Evolutionary conservation across 2,888 invertebrate genomes (phyloP).

Genomic region (Merodon equestris): DNA sequence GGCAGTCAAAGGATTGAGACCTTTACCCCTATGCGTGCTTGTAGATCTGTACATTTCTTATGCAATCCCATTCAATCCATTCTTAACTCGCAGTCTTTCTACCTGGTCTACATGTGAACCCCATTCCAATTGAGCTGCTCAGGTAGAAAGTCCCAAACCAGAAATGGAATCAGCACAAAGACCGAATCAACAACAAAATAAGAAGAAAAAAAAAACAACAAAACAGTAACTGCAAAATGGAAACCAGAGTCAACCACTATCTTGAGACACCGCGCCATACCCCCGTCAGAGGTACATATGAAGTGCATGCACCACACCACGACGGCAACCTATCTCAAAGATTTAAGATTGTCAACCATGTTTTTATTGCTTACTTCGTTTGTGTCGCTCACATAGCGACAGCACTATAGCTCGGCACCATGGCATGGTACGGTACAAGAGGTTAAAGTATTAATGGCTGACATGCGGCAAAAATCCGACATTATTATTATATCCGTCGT

Average conservation of each 20-base stretch:
- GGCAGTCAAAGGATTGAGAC: too few relatives aligned
- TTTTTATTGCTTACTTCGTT: slow-evolving; percentile 68
- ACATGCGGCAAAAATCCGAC: slow-evolving; percentile 68
- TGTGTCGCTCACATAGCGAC: slow-evolving; percentile 57
- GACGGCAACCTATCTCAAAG: slow-evolving; percentile 65
- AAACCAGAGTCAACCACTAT: slow-evolving; percentile 35
- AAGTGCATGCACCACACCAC: slow-evolving; percentile 33
- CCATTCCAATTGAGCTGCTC: not conserved
- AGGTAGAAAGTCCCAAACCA: slow-evolving; percentile 24
- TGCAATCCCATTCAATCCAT: too few relatives aligned
- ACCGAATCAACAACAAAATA: too few relatives aligned
- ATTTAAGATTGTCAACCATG: slow-evolving; percentile 69
- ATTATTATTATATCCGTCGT: slow-evolving; percentile 59
- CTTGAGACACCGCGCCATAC: not conserved
- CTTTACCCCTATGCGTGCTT: too few relatives aligned
- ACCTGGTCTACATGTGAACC: not conserved
- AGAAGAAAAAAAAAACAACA: slow-evolving; percentile 17
- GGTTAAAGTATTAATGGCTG: slow-evolving; percentile 69
- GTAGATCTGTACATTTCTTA: too few relatives aligned
- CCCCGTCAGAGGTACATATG: slow-evolving; percentile 3
- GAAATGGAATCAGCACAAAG: slow-evolving; percentile 14
- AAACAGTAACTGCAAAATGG: slow-evolving; percentile 53
- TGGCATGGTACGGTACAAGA: slow-evolving; percentile 56
- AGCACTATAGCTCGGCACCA: slow-evolving; percentile 26
- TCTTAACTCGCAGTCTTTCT: too few relatives aligned